Conservation (phyloP, 2,797 vertebrate species). For the Cyprinodon diabolis region DNA sequence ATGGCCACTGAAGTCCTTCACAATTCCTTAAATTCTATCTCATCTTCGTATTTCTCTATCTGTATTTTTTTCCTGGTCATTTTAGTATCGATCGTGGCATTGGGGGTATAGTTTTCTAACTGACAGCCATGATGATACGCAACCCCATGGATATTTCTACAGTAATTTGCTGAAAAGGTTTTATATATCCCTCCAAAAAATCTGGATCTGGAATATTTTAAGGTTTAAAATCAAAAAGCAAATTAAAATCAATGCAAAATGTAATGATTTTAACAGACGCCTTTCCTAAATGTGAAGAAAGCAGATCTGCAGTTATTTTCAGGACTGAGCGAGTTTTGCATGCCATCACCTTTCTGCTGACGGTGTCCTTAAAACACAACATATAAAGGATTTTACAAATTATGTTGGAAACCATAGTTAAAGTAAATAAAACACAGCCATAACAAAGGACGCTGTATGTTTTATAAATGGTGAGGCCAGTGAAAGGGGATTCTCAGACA, state of each 20-base stretch:
- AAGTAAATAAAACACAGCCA: too few relatives aligned
- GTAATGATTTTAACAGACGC: too few relatives aligned
- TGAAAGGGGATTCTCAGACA: too few relatives aligned
- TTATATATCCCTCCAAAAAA: neutral
- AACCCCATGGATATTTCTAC: constrained; percentile 2
- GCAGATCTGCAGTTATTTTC: too few relatives aligned
- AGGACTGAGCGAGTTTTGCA: too few relatives aligned
- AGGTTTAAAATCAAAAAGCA: neutral
- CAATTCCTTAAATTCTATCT: constrained; percentile 40
- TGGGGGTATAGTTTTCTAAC: constrained; percentile 54
- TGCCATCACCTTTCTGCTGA: too few relatives aligned
- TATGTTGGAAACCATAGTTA: too few relatives aligned
- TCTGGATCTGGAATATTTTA: neutral
- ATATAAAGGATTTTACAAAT: too few relatives aligned
- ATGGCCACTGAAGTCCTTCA: constrained; percentile 28
- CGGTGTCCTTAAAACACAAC: too few relatives aligned
- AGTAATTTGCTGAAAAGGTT: constrained; percentile 1
- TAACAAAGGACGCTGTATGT: too few relatives aligned
- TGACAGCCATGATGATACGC: constrained; percentile 36
- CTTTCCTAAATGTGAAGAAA: too few relatives aligned
- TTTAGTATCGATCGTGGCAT: constrained; percentile 56
- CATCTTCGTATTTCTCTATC: constrained; percentile 40
- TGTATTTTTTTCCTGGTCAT: constrained; percentile 40
- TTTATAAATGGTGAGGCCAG: too few relatives aligned
- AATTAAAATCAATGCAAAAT: neutral